Evolutionary conservation across 2,888 invertebrate genomes (phyloP).

Genomic region (Papilio gigon): DNA sequence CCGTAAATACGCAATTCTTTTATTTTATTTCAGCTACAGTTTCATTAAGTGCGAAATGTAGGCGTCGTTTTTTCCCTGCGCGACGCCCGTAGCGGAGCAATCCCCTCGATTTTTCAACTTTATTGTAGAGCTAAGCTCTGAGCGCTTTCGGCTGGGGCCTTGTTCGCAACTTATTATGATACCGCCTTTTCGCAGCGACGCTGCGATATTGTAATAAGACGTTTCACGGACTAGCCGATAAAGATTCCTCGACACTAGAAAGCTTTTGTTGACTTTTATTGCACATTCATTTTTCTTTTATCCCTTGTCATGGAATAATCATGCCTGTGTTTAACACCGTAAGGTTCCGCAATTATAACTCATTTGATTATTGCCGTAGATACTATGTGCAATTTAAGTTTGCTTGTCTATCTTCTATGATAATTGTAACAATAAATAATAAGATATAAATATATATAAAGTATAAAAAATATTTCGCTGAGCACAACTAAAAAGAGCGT

Average conservation of each 20-base stretch:
- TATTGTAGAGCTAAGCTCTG: slow-evolving; percentile 72
- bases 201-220: slow-evolving; percentile 44
- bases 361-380: background rate
- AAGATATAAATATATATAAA: too few relatives aligned
- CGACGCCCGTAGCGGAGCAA: slow-evolving; percentile 69
- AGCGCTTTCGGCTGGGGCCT: slow-evolving; percentile 56
- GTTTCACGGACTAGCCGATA: slow-evolving; percentile 29
- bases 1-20: slow-evolving; percentile 73
- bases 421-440: too few relatives aligned
- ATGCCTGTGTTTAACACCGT: background rate
- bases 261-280: slow-evolving; percentile 24
- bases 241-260: slow-evolving; percentile 6
- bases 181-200: slow-evolving; percentile 55
- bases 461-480: too few relatives aligned
- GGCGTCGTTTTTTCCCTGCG: slow-evolving; percentile 73
- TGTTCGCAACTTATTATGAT: slow-evolving; percentile 64
- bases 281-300: slow-evolving; percentile 1
- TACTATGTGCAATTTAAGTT: background rate
- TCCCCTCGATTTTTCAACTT: slow-evolving; percentile 78
- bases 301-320: background rate
- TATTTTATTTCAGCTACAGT: slow-evolving; percentile 78
- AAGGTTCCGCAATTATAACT: background rate
- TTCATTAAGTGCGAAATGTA: slow-evolving; percentile 81
- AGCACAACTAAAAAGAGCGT: too few relatives aligned
- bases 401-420: too few relatives aligned